Evolutionary conservation across 2,113 vertebrate species (phyloP), one percentile per base, ranked within the genome.

Genomic region (Leuciscus idus): DNA sequence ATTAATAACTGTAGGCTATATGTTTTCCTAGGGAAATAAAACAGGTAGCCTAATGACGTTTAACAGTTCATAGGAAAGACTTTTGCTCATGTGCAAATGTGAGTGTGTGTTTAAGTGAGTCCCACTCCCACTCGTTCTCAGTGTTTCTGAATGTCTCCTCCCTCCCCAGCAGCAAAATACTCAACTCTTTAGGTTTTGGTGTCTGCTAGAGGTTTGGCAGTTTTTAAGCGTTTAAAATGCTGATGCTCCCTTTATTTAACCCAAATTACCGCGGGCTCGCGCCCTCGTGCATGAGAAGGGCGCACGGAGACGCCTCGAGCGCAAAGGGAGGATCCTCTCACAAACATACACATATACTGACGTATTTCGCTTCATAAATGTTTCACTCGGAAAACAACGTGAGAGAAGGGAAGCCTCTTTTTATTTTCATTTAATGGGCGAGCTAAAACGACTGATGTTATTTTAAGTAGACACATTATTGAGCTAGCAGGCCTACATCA

Each of bases 211-310:
- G 81, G 62, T 70, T 48, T 66, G 79, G 9, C 79, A 21, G 59
- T 70, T 68, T 84, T 84, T 84, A 73, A 46, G 80, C 33, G 74
- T 61, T 86, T 88, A 33, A 78, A 87, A 84, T 84, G 70, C 85
- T 85, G 36, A 55, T 21, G 75, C 59, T 66, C 61, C 64, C 46
- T 62, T 87, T 88, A 85, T 81, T 89, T 91, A 92, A 91, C 88
- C 89, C 80, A 78, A 84, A 88, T 86, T 84, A 88, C 79, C 81
- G 62, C 46, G 79, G 77, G 82, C 87, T 73, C 80, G 73, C 84
- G 70, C 81, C 66, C 87, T 75, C 78, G 57, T 50, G 86, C 33
- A 43, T 59, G 82, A 82, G 72, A 81, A 88, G 61, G 77, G 83
- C 83, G 84, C 36, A 85, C 84, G 87, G 39, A 64, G 70, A 66